phyloP scores from a whole-genome alignment of 2,797 vertebrate genomes.

The Parambassis ranga region DNA sequence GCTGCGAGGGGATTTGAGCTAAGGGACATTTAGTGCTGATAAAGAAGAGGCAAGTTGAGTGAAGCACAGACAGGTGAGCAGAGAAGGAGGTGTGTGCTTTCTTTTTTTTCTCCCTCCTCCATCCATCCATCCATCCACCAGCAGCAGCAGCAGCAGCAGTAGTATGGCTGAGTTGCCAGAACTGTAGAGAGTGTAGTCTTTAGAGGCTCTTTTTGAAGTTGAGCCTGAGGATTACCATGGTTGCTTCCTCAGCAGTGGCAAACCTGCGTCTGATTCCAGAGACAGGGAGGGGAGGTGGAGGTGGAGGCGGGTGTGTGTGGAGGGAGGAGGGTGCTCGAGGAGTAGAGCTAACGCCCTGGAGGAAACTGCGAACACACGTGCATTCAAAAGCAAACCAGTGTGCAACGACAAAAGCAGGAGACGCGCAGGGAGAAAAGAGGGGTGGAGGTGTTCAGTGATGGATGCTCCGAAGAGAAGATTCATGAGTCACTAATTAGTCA shows the following conservation, averaged over 20 bases:
- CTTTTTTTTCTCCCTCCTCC: neutral
- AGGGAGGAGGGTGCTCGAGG: slow-evolving; percentile 17
- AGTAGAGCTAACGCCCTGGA: slow-evolving; percentile 50
- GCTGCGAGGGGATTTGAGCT: slow-evolving; percentile 41
- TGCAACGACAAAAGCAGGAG: slow-evolving; percentile 42
- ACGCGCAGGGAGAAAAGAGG: neutral
- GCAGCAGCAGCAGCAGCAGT: slow-evolving; percentile 54
- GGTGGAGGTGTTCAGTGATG: slow-evolving; percentile 16
- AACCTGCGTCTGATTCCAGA: slow-evolving; percentile 74
- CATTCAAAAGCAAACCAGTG: slow-evolving; percentile 48
- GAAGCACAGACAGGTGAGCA: slow-evolving; percentile 49
- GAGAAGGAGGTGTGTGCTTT: neutral
- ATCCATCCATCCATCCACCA: slow-evolving; percentile 19
- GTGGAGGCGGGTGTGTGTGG: slow-evolving; percentile 25
- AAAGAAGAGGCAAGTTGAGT: slow-evolving; percentile 46
- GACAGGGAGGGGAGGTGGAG: slow-evolving; percentile 33
- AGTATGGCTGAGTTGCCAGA: slow-evolving; percentile 64
- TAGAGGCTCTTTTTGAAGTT: slow-evolving; percentile 81
- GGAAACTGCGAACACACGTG: slow-evolving; percentile 47
- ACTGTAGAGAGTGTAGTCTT: slow-evolving; percentile 69
- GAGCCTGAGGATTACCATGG: slow-evolving; percentile 77
- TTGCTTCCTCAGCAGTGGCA: slow-evolving; percentile 81
- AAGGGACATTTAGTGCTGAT: slow-evolving; percentile 64
- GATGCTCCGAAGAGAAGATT: slow-evolving; percentile 46
- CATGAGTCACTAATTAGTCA: slow-evolving; percentile 62